These are phyloP conservation scores for Rhynchopsitta pachyrhyncha DNA, from an alignment of 2,113 vertebrate species.

Conservation along the genomic window DNA sequence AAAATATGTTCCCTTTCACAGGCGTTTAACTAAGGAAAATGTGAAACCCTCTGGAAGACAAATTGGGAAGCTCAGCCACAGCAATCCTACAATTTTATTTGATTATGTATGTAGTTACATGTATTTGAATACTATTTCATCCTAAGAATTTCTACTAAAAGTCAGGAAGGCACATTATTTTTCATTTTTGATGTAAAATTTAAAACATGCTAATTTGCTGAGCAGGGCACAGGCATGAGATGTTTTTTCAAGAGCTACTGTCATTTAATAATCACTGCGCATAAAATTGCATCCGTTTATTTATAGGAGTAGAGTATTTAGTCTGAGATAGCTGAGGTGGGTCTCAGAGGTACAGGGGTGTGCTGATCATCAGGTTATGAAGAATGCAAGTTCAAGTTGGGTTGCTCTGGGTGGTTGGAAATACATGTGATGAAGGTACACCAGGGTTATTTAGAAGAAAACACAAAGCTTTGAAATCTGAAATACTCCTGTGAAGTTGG, in stretches of 20 bases:
- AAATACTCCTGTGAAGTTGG: rapidly evolving
- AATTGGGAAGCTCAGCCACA: constrained; percentile 98
- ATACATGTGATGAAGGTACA: not conserved
- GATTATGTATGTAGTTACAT: constrained; percentile 88
- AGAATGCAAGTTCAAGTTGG: not conserved
- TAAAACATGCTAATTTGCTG: not conserved
- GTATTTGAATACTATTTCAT: not conserved
- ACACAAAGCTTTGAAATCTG: not conserved
- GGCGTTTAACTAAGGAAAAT: constrained; percentile 98
- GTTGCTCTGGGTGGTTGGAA: not conserved
- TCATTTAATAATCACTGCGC: not conserved
- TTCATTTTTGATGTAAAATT: not conserved
- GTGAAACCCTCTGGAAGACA: constrained; percentile 99
- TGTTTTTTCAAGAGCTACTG: no score
- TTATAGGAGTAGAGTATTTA: not conserved
- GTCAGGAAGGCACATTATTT: not conserved
- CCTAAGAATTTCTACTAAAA: not conserved
- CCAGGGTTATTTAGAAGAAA: not conserved
- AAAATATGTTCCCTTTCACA: constrained; percentile 56
- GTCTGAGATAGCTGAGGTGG: not conserved
- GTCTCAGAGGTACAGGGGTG: not conserved
- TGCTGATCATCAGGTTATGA: not conserved
- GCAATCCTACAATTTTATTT: constrained; percentile 99
- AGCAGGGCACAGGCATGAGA: not conserved
- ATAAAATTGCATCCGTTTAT: not conserved